Base-by-base conservation (phyloP, 1,140 invertebrate species). In the Musca vetustissima region DNA sequence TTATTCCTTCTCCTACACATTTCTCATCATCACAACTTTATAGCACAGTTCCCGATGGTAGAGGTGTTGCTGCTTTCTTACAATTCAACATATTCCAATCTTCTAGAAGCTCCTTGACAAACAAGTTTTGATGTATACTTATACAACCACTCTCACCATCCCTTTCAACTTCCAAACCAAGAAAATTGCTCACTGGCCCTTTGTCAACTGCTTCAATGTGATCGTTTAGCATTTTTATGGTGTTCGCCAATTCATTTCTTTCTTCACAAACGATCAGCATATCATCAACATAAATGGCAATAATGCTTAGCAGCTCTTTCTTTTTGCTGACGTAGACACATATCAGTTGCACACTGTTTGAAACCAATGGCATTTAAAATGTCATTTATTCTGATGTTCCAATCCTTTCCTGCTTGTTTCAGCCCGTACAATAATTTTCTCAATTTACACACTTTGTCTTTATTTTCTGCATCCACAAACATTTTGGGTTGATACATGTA, bases 401-500 rank as follows among this genome's bases (percentile, higher is more conserved):
- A 78, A 24, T 71, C 72, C 49, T 74, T 69, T 11, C 74, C 71
- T 1, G 75, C 74, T 73, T 81, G 77, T 69, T 81, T 81, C 2
- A 81, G 67, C n/a, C 77, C 79, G 70, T 81, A 79, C 28, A 81
- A 25, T n/a, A 28, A 15, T 36, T 61, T 61, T 21, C 14, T 28
- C 14, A 61, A 21, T 14, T 61, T 61, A 50, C 49, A 66, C 8
- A 66, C 49, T 65, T 65, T 65, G 8, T 24, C 19, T 14, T 14
- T 17, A 28, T 67, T 67, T 4, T 67, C 50, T 7, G 14, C 6
- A 24, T 75, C 71, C 24, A 74, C 68, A 25, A 75, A 78, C 13
- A 75, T 77, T 55, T 73, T 70, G 48, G 83, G 83, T 75, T 72
- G 81, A 49, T 73, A 70, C 79, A 85, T 84, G 74, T 74, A 86